Conservation (phyloP, 2,797 vertebrate species). For the Ispidina lecontei region DNA sequence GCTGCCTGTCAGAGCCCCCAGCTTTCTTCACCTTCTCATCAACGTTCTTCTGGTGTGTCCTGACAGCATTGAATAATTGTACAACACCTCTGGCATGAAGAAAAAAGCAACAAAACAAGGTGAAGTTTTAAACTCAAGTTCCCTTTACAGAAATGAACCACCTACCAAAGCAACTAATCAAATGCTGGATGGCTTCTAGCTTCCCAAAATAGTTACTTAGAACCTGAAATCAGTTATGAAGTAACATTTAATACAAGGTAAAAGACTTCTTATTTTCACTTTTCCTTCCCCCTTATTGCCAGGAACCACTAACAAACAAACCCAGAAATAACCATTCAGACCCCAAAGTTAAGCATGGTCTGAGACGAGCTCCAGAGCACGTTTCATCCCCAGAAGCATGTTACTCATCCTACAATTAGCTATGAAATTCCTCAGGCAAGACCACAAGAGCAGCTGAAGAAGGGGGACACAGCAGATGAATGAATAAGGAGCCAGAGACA, state of each 20-base stretch:
- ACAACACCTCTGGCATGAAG: slow-evolving; percentile 86
- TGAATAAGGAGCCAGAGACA: neutral
- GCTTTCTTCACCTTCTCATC: slow-evolving; percentile 87
- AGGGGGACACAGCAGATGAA: neutral
- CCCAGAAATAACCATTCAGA: neutral
- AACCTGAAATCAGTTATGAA: neutral
- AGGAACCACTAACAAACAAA: neutral
- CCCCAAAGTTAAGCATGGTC: neutral
- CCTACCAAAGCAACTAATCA: neutral
- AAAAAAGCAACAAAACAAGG: neutral
- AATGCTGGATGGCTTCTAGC: neutral
- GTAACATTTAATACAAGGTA: neutral
- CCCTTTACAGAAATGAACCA: neutral
- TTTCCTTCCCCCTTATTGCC: neutral
- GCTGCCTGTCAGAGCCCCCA: slow-evolving; percentile 88
- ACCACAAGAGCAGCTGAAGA: neutral
- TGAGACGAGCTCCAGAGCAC: neutral
- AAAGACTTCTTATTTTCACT: neutral
- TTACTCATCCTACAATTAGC: neutral
- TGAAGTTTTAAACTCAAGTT: neutral
- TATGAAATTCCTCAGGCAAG: neutral
- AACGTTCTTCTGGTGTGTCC: slow-evolving; percentile 87
- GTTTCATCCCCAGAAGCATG: neutral
- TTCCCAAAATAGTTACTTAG: neutral
- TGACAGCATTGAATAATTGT: slow-evolving; percentile 94